These are phyloP conservation scores for Andrena cerasifolii DNA, from an alignment of 1,140 invertebrate species.

Conservation along the genomic window DNA sequence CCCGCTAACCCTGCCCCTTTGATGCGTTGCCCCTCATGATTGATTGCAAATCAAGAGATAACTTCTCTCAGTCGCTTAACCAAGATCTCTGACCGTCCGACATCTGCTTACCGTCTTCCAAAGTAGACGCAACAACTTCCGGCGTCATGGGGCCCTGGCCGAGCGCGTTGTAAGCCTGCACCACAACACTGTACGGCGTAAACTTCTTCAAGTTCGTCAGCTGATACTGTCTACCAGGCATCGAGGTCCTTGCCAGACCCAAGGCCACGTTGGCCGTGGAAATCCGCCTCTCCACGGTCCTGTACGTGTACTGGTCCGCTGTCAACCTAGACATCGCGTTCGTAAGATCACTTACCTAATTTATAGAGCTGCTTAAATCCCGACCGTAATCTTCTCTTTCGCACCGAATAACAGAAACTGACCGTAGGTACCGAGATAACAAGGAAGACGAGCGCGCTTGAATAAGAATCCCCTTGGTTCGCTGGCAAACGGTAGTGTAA, in stretches of 20 bases:
- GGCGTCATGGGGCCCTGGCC: slow-evolving; percentile 94
- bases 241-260: slow-evolving; percentile 78
- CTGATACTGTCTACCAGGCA: slow-evolving; percentile 79
- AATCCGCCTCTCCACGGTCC: slow-evolving; percentile 79
- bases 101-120: slow-evolving; percentile 91
- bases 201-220: slow-evolving; percentile 88
- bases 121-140: slow-evolving; percentile 90
- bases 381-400: too few species aligned
- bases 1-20: neutral
- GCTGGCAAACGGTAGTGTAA: neutral
- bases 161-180: slow-evolving; percentile 96
- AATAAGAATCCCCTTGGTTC: neutral
- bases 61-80: too few species aligned
- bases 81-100: too few species aligned
- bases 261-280: slow-evolving; percentile 79
- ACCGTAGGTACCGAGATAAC: too few species aligned
- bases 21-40: neutral
- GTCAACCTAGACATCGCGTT: slow-evolving; percentile 67
- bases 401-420: too few species aligned
- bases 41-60: too few species aligned
- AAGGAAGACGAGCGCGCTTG: neutral
- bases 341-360: too few species aligned
- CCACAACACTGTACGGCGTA: slow-evolving; percentile 93
- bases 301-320: slow-evolving; percentile 78
- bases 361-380: neutral